Conservation (phyloP, 30 jellyfish, hydroid and myxozoan species). For the Catostylus mosaicus region DNA sequence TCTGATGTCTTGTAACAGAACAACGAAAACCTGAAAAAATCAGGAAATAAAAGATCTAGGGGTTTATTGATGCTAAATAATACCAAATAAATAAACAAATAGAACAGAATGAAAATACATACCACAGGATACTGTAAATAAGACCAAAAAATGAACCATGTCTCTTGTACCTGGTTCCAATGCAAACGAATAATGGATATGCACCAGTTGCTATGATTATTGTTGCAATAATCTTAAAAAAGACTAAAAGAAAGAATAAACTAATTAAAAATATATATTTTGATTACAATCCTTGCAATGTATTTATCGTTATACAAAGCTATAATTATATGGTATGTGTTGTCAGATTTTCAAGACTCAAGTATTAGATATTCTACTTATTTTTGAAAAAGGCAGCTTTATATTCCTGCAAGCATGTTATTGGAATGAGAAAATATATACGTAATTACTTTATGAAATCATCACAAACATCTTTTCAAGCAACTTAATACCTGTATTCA, state of each 20-base stretch:
- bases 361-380: neutral
- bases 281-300: neutral
- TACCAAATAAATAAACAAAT: no score
- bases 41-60: no score
- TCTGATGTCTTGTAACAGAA: no score
- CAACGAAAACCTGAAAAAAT: no score
- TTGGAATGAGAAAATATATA: neutral
- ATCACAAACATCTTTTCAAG: neutral
- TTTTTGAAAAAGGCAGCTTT: neutral
- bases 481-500: neutral
- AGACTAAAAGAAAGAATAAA: slow-evolving; percentile 12
- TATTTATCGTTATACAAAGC: neutral
- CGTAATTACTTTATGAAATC: neutral
- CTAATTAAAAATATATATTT: neutral
- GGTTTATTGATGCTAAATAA: no score
- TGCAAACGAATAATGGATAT: slow-evolving; percentile 50
- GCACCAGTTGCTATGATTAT: slow-evolving; percentile 26
- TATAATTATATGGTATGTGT: neutral
- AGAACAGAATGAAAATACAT: no score
- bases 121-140: no score
- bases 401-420: neutral
- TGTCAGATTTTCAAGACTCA: neutral
- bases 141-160: slow-evolving; percentile 15
- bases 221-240: slow-evolving; percentile 35
- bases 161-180: neutral